Base-by-base conservation (phyloP, 2,113 vertebrate genomes). In the Pycnonotus jocosus region DNA sequence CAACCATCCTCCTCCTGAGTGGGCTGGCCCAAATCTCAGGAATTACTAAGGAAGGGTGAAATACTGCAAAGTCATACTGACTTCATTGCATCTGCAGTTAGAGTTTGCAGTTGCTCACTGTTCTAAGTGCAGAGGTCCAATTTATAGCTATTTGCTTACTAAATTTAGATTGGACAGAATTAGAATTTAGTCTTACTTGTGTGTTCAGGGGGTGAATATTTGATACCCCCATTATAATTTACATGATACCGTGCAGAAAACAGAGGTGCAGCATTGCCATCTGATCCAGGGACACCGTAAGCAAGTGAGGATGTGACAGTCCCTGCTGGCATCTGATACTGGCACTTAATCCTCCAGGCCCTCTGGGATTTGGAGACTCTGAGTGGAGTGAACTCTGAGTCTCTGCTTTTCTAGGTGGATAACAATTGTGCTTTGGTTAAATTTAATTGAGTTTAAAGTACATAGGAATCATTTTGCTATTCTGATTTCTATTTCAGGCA, bases 401-500 rank as follows among this genome's bases (percentile, higher is more conserved):
- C 15, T 16, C 37, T 72, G 15, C 28, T 85, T 64, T 58, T 15
- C 23, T 81, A 50, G 38, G 9, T 54, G 38, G 73, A 79, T 77
- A 76, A 27, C 6, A 50, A 10, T 4, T 54, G 33, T 57, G 31
- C 37, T 82, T 92, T 80, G 4, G 4, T 64, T 65, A 37, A 54
- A 86, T 62, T 68, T 53, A 17, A 30, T 22, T 38, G 50, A 77
- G 24, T 81, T 81, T 61, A 40, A 92, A 62, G 17, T 56, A n/a
- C 5, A 0, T 16, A 62, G 30, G 31, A 47, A 74, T 77, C 0
- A 0, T 42, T 83, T 72, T 86, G 31, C 54, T 53, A 4, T 84
- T 64, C 38, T 76, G 31, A 19, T 91, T 92, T 95, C 71, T 95
- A 40, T 91, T 97, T 96, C 47, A 83, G 62, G 30, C 72, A 37